A percentile compares a stretch with the other conserved stretches of the same genome.
Conservation (phyloP, 1,140 invertebrate species). For the Branchinecta lynchi region DNA sequence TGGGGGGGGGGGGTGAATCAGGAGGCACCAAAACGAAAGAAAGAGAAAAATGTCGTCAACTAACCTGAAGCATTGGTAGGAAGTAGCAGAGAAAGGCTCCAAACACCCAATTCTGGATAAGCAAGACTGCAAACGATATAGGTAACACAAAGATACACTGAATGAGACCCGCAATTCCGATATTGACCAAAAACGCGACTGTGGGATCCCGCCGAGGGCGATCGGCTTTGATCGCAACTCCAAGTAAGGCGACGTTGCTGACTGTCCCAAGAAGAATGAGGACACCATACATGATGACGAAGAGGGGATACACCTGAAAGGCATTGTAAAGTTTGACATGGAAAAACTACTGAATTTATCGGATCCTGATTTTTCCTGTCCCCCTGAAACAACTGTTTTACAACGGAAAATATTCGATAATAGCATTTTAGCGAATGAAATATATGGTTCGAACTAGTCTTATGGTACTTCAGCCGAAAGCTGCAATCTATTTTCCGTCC, state of each 20-base stretch:
- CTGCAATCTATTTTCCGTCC: too few species aligned
- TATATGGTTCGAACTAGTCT: too few species aligned
- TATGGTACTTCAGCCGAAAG: too few species aligned
- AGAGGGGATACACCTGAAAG: conserved; percentile 38
- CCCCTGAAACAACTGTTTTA: too few species aligned
- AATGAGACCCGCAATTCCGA: conserved; percentile 47
- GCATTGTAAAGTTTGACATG: too few species aligned
- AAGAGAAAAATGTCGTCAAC: conserved; percentile 20
- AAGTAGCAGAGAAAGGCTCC: conserved; percentile 57
- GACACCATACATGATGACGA: conserved; percentile 44
- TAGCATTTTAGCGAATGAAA: too few species aligned
- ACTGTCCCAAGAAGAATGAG: conserved; percentile 40
- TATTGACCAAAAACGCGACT: conserved; percentile 47
- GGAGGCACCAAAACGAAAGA: not conserved
- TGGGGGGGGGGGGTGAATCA: not conserved
- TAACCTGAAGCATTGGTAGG: conserved; percentile 53
- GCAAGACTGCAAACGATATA: conserved; percentile 45
- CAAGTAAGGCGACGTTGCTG: conserved; percentile 42
- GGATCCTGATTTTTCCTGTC: too few species aligned
- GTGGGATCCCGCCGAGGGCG: conserved; percentile 46
- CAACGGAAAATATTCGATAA: too few species aligned
- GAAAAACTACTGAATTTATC: too few species aligned
- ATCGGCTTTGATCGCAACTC: conserved; percentile 39
- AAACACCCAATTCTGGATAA: conserved; percentile 56
- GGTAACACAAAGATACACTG: conserved; percentile 50